Base-by-base conservation (phyloP, 2,113 vertebrate genomes). In the Mus pahari region DNA sequence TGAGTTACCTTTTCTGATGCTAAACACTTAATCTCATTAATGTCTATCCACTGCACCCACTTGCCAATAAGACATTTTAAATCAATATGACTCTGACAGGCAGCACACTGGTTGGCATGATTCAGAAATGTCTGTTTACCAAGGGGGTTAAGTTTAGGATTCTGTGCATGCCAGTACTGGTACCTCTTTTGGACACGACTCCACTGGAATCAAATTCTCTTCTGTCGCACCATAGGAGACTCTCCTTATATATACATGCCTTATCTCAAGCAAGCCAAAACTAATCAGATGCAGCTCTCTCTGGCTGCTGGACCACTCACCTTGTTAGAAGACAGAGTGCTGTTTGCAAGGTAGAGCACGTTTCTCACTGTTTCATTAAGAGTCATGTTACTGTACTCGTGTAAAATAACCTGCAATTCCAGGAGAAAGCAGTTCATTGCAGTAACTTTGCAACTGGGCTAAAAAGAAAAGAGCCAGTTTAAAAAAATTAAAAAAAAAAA, bases 391-490 rank as follows among this genome's bases (percentile, higher is more conserved):
- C 0, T 6, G 48, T 96, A 98, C 96, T 99, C 98, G 0, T 98
- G 90, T 24, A 58, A 39, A 96, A 99, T 97, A 66, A 98, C 98
- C 1, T 74, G 0, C 1, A 97, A 96, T 93, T 99, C 98, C 93
- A 98, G 93, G 12, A 98, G 92, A 97, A 99, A 99, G 86, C 98
- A 99, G 3, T 97, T 98, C 53, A 98, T 97, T 26, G 98, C 96
- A 68, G 97, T 98, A 68, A 97, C 90, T 96, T 98, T 98, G 90
- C 98, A 99, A 92, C 89, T 96, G 24, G 95, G 96, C 98, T 99
- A 95, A 50, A 96, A 98, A 89, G 6, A 92, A 96, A 92, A 60
- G 58, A 96, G 64, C 6, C 84, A 73, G 10, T 74, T 95, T 96
- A 93, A 90, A 0, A 1, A 91, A 83, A 17, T 60, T 77, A 45